These are phyloP conservation scores for Trichopria drosophilae DNA, from an alignment of 2,888 invertebrate genomes.

Conservation along the genomic window DNA sequence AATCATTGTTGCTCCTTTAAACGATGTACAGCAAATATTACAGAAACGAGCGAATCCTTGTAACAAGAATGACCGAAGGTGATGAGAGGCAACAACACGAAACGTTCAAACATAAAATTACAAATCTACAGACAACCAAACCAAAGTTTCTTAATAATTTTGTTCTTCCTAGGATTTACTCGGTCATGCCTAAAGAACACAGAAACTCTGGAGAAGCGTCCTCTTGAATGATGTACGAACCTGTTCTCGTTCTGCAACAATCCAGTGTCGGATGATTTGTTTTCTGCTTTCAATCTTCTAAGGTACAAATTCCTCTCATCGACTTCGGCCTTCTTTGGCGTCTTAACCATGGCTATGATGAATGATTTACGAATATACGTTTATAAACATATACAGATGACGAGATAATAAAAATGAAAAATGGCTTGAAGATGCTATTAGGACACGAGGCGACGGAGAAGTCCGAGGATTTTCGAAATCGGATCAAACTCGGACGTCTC, in stretches of 20 bases:
- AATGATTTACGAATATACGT: constrained; percentile 29
- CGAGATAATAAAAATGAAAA: no score
- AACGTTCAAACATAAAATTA: constrained; percentile 15
- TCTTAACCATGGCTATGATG: constrained; percentile 47
- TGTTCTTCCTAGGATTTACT: no score
- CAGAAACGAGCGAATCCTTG: constrained; percentile 23
- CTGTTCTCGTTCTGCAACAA: no score
- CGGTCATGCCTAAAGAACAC: constrained; percentile 16
- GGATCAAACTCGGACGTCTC: no score
- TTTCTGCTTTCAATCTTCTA: constrained; percentile 49
- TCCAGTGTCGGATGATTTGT: constrained; percentile 38
- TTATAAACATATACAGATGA: no score
- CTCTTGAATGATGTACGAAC: constrained; percentile 29
- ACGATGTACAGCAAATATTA: constrained; percentile 9
- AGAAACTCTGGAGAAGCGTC: constrained; percentile 11
- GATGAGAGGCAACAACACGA: constrained; percentile 48
- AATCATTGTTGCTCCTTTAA: constrained; percentile 6
- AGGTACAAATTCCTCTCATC: constrained; percentile 53
- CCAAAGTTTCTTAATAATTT: constrained; percentile 25
- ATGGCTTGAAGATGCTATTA: no score
- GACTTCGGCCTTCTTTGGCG: constrained; percentile 53
- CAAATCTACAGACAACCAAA: constrained; percentile 29
- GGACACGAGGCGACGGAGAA: no score
- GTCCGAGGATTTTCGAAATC: no score
- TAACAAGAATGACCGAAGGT: constrained; percentile 44